phyloP scores from a whole-genome alignment of 2,113 vertebrate species.

The Sapajus apella region DNA sequence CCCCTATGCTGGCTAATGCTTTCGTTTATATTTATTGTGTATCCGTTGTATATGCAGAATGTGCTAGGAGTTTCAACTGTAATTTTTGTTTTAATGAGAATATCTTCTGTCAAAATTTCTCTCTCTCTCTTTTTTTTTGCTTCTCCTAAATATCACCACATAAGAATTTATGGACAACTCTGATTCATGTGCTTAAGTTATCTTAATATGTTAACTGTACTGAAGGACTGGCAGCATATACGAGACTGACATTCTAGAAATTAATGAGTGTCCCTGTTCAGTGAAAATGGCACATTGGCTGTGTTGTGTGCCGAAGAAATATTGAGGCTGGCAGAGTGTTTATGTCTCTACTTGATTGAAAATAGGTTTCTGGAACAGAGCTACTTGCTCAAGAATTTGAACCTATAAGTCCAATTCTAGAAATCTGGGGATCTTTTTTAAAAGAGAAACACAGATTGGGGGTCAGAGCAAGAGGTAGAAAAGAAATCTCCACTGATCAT shows the following conservation, averaged over 20 bases:
- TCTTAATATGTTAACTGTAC: neutral
- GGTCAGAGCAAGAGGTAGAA: too few relatives aligned
- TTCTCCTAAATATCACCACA: neutral
- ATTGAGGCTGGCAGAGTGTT: neutral
- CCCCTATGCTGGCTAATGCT: accelerated
- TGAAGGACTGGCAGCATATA: neutral
- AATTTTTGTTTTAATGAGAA: neutral
- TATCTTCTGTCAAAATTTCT: neutral
- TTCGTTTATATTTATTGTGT: neutral
- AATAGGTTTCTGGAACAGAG: neutral
- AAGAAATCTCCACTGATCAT: too few relatives aligned
- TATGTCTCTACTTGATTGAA: neutral
- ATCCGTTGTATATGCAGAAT: accelerated
- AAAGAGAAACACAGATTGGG: too few relatives aligned
- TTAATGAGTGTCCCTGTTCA: neutral
- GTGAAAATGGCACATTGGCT: neutral
- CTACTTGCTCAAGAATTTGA: neutral
- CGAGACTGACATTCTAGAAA: neutral
- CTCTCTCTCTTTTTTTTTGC: neutral
- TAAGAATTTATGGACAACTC: neutral
- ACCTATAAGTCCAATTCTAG: neutral
- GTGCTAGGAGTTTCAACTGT: neutral
- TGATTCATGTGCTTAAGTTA: neutral
- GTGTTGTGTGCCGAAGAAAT: neutral
- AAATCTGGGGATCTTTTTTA: neutral